phyloP scores from a whole-genome alignment of 2,797 vertebrate genomes.

The Rhinophrynus dorsalis region DNA sequence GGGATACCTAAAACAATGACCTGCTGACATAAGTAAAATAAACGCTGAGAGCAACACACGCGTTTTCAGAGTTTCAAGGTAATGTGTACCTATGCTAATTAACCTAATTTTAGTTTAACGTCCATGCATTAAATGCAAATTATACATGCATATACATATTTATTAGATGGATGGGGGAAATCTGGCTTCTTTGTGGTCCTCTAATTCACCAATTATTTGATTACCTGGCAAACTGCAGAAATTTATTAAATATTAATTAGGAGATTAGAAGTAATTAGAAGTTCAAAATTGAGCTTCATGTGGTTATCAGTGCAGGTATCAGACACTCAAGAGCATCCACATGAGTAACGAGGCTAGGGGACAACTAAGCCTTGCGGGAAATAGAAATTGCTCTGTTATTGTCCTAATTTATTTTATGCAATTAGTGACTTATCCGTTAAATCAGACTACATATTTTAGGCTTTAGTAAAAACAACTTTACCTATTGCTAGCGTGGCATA shows the following conservation, averaged over 20 bases:
- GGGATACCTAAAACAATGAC: neutral
- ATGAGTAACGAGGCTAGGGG: constrained; percentile 32
- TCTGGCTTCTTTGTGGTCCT: constrained; percentile 20
- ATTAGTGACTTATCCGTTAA: constrained; percentile 8
- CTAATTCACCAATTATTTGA: constrained; percentile 40
- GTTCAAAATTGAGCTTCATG: constrained; percentile 15
- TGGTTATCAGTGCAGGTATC: constrained; percentile 32
- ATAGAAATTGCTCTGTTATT: constrained; percentile 2
- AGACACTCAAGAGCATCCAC: constrained; percentile 22
- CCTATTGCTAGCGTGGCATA: neutral
- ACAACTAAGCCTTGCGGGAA: neutral
- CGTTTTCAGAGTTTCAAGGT: neutral
- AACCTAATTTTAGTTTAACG: constrained; percentile 20
- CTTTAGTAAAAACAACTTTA: neutral
- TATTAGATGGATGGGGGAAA: constrained; percentile 24
- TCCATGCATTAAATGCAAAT: constrained; percentile 29
- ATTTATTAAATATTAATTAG: constrained; percentile 50
- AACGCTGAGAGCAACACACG: neutral
- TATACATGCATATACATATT: constrained; percentile 33
- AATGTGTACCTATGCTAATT: constrained; percentile 30
- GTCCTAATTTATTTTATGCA: constrained; percentile 15
- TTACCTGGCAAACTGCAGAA: constrained; percentile 35
- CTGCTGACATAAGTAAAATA: constrained; percentile 1
- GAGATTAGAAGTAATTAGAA: constrained; percentile 47
- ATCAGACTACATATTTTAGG: neutral